Evolutionary conservation across 1,140 invertebrate genomes (phyloP).

Genomic region (Ganaspis sp.): DNA sequence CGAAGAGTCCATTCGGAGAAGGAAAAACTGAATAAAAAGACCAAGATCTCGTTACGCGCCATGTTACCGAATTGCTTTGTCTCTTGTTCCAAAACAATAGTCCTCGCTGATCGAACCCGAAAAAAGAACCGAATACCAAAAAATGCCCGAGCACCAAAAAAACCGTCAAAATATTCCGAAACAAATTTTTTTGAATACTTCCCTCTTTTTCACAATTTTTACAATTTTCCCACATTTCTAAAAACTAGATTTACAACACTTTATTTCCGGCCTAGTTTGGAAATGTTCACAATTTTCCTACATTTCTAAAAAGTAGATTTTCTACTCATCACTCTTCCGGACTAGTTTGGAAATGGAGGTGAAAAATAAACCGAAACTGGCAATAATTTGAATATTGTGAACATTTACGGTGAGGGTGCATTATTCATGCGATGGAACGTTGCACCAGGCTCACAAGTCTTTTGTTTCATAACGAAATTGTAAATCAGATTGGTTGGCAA

Average conservation of each 20-base stretch:
- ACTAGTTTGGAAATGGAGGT: no score
- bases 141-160: no score
- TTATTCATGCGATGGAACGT: not conserved
- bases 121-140: not conserved
- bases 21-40: conserved; percentile 38
- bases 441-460: not conserved
- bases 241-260: no score
- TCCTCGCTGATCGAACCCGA: not conserved
- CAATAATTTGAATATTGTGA: not conserved
- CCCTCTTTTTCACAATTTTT: no score
- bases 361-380: no score
- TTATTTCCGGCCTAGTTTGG: no score
- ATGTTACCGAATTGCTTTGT: conserved; percentile 40
- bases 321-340: no score
- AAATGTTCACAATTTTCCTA: no score
- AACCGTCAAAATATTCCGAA: no score
- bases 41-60: conserved; percentile 30
- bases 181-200: no score
- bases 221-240: no score
- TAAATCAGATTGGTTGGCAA: conserved; percentile 18
- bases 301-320: no score
- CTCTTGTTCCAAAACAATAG: conserved; percentile 17
- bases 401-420: conserved; percentile 11
- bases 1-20: not conserved
- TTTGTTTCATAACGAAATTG: conserved; percentile 18